Percentiles rank a stretch among this genome's conserved stretches.
These are phyloP conservation scores for Carpatolechia fugitivella DNA, from an alignment of 2,888 invertebrate genomes.

Conservation along the genomic window DNA sequence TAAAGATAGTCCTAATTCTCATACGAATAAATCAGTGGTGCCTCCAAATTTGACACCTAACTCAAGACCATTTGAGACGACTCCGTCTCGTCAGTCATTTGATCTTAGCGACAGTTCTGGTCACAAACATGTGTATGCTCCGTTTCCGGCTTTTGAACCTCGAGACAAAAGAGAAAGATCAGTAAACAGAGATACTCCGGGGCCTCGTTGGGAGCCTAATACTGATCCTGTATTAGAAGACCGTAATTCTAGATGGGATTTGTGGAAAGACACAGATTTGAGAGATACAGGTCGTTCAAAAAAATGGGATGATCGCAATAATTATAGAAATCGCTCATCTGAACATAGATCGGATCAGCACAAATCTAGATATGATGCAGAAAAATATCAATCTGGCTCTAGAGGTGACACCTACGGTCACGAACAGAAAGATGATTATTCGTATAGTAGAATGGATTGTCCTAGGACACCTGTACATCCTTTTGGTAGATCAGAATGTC, in stretches of 20 bases:
- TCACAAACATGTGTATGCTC: constrained; percentile 60
- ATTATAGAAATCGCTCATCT: constrained; percentile 28
- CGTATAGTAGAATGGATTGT: constrained; percentile 32
- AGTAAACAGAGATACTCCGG: constrained; percentile 28
- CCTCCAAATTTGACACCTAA: constrained; percentile 33
- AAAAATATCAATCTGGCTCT: constrained; percentile 19
- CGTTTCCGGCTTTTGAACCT: constrained; percentile 40
- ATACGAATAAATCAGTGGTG: constrained; percentile 29
- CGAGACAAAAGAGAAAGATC: constrained; percentile 35
- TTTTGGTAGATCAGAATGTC: constrained; percentile 34
- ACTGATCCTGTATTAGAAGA: constrained; percentile 15
- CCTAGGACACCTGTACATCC: constrained; percentile 33
- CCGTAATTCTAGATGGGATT: constrained; percentile 20
- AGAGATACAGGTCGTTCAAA: constrained; percentile 20
- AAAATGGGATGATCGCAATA: constrained; percentile 33
- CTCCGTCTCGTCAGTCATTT: constrained; percentile 42
- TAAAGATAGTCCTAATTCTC: constrained; percentile 35
- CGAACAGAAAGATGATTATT: too few species aligned
- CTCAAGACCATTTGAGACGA: constrained; percentile 46
- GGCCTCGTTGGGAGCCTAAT: constrained; percentile 29
- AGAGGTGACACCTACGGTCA: too few species aligned
- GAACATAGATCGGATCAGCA: constrained; percentile 20
- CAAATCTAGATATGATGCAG: constrained; percentile 28
- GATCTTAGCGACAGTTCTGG: constrained; percentile 40
- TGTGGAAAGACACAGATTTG: constrained; percentile 19